A percentile compares a stretch with the other conserved stretches of the same genome.
These are phyloP conservation scores for Haliclona indistincta DNA, from an alignment of 37 sponge, comb jelly and placozoan genomes.

Conservation along the genomic window DNA sequence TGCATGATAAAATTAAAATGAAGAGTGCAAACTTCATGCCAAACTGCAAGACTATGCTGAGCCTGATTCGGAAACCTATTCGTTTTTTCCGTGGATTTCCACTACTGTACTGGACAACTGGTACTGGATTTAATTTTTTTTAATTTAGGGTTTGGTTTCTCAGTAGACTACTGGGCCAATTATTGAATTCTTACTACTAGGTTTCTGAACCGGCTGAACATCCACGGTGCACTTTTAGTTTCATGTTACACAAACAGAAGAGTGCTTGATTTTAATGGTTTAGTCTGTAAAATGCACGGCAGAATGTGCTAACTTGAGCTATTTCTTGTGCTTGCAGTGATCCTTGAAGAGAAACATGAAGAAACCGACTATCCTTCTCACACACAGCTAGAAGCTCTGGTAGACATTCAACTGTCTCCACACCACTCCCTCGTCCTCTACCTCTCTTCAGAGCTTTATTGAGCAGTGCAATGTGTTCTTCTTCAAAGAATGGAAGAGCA, in stretches of 20 bases:
- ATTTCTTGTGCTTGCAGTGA: conserved; percentile 2
- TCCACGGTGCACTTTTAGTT: no score
- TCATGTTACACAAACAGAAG: no score
- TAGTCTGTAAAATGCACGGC: no score
- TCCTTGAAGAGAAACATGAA: conserved; percentile 6
- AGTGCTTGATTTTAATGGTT: no score
- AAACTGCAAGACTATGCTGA: neutral
- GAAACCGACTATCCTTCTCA: conserved; percentile 19
- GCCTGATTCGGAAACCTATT: no score
- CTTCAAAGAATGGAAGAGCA: conserved; percentile 78
- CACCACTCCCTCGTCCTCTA: neutral
- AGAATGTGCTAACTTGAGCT: conserved; percentile 23
- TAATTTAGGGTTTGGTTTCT: no score
- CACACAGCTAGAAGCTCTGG: conserved; percentile 44
- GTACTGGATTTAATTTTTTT: no score
- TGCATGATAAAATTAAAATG: neutral
- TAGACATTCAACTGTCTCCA: conserved; percentile 30
- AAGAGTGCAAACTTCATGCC: neutral
- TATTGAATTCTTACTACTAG: no score
- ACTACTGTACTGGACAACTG: no score
- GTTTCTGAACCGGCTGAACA: no score
- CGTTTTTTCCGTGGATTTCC: no score
- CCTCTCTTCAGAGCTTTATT: neutral
- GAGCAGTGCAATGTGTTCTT: conserved; percentile 35
- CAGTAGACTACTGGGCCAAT: no score